Evolutionary conservation across 1,140 invertebrate genomes (phyloP).

Genomic region (Tigriopus japonicus): DNA sequence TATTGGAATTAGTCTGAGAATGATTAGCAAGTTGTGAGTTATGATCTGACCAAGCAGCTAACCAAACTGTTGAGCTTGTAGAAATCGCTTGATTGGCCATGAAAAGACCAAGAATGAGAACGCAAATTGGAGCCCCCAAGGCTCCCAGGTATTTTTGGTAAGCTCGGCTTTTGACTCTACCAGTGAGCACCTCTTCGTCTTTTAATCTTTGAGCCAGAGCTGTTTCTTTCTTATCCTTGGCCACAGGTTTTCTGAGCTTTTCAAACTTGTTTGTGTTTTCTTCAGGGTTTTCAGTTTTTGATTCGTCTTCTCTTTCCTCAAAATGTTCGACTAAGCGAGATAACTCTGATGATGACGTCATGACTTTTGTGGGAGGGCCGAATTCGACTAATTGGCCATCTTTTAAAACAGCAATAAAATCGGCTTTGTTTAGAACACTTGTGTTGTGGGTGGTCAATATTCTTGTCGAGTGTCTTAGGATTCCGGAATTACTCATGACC

Average conservation of each 20-base stretch:
- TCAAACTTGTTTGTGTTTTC: not conserved
- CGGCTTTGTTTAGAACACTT: conserved; percentile 27
- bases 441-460: conserved; percentile 68
- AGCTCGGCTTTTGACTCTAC: conserved; percentile 52
- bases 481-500: conserved; percentile 20
- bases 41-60: conserved; percentile 60
- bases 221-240: conserved; percentile 16
- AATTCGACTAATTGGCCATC: conserved; percentile 28
- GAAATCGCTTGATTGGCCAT: conserved; percentile 23
- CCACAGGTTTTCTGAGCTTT: not conserved
- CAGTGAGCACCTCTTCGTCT: conserved; percentile 67
- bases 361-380: conserved; percentile 28
- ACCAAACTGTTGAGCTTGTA: conserved; percentile 29
- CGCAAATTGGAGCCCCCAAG: conserved; percentile 26
- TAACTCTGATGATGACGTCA: conserved; percentile 16
- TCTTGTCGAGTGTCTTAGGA: conserved; percentile 44
- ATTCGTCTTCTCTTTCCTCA: conserved; percentile 17
- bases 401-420: conserved; percentile 31
- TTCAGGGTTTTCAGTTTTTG: conserved; percentile 11
- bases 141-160: conserved; percentile 75
- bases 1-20: too few relatives aligned
- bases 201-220: conserved; percentile 12
- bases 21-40: not conserved
- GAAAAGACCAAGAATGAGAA: conserved; percentile 52
- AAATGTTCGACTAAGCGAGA: too few relatives aligned